Conservation (phyloP, 2,113 vertebrate species). For the Ictalurus furcatus region DNA sequence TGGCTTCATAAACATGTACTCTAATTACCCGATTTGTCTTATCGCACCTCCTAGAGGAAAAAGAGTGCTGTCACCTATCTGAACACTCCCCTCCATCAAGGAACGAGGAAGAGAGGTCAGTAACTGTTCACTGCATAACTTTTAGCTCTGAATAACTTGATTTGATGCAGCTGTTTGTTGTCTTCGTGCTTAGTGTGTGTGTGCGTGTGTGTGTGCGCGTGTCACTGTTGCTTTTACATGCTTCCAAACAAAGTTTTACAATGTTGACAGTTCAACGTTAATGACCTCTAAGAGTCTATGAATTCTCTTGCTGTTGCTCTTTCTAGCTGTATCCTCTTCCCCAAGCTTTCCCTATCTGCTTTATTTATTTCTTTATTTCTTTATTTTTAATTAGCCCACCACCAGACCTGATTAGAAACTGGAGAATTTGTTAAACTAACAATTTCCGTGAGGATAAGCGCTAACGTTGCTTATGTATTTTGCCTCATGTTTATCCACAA, state of each 20-base stretch:
- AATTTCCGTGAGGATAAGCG: neutral
- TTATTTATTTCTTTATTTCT: neutral
- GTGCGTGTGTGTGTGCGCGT: neutral
- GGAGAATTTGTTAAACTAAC: neutral
- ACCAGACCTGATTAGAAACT: neutral
- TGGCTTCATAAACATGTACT: neutral
- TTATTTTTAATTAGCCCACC: neutral
- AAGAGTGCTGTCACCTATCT: constrained; percentile 97
- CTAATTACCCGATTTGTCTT: constrained; percentile 27
- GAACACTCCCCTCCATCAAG: constrained; percentile 96
- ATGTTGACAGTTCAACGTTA: neutral
- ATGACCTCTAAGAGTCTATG: neutral
- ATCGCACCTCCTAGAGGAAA: constrained; percentile 82
- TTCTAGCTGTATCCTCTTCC: neutral
- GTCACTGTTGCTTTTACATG: neutral
- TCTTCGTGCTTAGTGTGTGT: neutral
- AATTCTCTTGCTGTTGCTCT: neutral
- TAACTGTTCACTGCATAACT: constrained; percentile 35
- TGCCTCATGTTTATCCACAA: neutral
- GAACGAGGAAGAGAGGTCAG: constrained; percentile 97
- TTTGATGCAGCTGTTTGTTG: constrained; percentile 15
- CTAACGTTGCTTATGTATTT: neutral
- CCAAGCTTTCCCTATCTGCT: neutral
- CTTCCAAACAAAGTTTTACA: neutral
- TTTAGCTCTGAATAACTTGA: constrained; percentile 11